Percentiles rank a stretch among this genome's conserved stretches.
phyloP scores from a whole-genome alignment of 2,113 vertebrate species.

The Ciconia maguari region DNA sequence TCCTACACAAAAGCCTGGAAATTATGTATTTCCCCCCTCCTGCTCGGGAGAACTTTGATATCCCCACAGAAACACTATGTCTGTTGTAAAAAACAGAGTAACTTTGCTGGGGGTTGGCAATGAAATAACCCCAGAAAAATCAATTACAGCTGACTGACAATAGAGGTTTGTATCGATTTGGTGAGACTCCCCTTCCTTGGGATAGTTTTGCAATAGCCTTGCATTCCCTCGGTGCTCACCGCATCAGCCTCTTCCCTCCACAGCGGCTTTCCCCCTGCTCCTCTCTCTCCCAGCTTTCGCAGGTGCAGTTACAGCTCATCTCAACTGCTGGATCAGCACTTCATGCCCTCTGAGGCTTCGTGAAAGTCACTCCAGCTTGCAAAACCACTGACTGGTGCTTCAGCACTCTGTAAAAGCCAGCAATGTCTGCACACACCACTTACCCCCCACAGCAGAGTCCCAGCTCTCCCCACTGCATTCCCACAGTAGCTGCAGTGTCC shows the following conservation, averaged over 20 bases:
- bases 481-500: background rate
- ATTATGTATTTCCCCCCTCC: background rate
- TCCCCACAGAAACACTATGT: background rate
- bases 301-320: background rate
- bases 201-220: background rate
- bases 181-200: background rate
- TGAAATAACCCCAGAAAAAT: background rate
- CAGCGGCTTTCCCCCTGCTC: background rate
- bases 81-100: background rate
- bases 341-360: background rate
- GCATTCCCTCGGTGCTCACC: rapidly evolving
- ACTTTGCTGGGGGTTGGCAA: background rate
- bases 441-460: background rate
- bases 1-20: background rate
- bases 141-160: background rate
- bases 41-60: background rate
- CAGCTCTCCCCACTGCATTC: background rate
- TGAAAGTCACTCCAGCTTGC: slow-evolving; percentile 34
- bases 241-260: background rate
- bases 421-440: background rate
- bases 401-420: background rate
- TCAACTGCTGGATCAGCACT: slow-evolving; percentile 22
- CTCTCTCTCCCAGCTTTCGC: background rate
- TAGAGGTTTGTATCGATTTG: background rate
- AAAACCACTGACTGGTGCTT: background rate